Evolutionary conservation across 2,888 invertebrate genomes (phyloP), one percentile per base, ranked within the genome.

Genomic region (Parelbella ahira): DNA sequence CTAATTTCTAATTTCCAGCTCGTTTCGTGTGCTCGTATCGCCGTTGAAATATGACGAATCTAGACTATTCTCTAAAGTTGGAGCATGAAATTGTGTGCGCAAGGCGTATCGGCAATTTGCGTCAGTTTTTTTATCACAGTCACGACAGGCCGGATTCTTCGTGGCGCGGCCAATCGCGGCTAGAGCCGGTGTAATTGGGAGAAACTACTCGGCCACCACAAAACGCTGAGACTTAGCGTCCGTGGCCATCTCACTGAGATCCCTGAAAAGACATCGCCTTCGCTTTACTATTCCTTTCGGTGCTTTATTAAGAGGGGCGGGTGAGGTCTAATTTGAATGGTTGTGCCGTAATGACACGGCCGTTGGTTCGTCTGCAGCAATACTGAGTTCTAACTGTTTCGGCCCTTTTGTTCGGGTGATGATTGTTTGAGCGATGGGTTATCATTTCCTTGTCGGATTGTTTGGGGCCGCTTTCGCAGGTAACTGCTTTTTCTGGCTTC

Each of bases 41-140:
- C 9, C 71, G 70, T 73, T 66, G 66, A 74, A 61, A 61, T 84
- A 82, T 84, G 83, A 82, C 80, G 77, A 83, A 82, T 83, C 78
- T 77, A 69, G 75, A 73, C 67, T 68, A 68, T 77, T 83, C 82
- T 71, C 63, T 54, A 69, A 80, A 76, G 72, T 58, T 71, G 66
- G 71, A 68, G 77, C 86, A 83, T 86, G 83, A 84, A 87, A 86
- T 86, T 84, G 83, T 83, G 87, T 82, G 80, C 84, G 76, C 81
- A 81, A 82, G 79, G 78, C 86, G 84, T 84, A 84, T 84, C 87
- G 81, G 71, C 81, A 79, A 87, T 86, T 87, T 80, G 84, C 84
- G 83, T 82, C 82, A 83, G 82, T 76, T 87, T 86, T 77, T 83
- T 84, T 75, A 80, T 79, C 79, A 76, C 72, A 80, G 84, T 86